Percentiles rank a stretch among this genome's conserved stretches.
Conservation (phyloP, 2,113 vertebrate species). For the Nerophis lumbriciformis region DNA sequence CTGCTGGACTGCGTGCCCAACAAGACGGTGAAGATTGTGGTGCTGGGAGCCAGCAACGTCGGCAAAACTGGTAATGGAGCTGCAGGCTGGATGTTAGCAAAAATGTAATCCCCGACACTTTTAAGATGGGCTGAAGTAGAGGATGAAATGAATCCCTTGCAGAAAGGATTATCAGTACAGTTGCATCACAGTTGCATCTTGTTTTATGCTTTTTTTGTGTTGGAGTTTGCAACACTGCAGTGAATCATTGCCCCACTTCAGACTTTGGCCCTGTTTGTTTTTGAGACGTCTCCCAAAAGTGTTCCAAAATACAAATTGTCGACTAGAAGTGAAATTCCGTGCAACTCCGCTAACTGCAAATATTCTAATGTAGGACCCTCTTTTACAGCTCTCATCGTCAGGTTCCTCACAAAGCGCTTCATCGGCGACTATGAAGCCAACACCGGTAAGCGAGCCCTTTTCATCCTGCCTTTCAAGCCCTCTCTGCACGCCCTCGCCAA, state of each 20-base stretch:
- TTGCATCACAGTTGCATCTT: too few relatives aligned
- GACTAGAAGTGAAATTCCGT: slow-evolving; percentile 18
- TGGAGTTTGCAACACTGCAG: slow-evolving; percentile 2
- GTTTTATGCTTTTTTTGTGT: too few relatives aligned
- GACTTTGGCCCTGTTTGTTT: slow-evolving; percentile 22
- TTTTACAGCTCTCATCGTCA: slow-evolving; percentile 82
- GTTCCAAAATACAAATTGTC: slow-evolving; percentile 9
- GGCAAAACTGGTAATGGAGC: slow-evolving; percentile 82
- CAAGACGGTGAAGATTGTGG: slow-evolving; percentile 87
- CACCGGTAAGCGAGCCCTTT: slow-evolving; percentile 72
- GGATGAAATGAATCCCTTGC: background rate
- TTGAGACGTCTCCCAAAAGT: background rate
- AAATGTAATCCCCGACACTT: background rate
- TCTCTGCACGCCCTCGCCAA: background rate
- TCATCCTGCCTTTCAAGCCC: background rate
- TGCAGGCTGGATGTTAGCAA: background rate
- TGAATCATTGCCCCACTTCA: slow-evolving; percentile 17
- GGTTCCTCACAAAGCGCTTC: slow-evolving; percentile 89
- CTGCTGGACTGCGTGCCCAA: slow-evolving; percentile 78
- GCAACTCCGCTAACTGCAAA: background rate
- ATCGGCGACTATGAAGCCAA: slow-evolving; percentile 94
- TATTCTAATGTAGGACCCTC: background rate
- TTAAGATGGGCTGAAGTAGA: background rate
- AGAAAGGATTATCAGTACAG: background rate
- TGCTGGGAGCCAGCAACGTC: slow-evolving; percentile 83